Percentiles rank a stretch among this genome's conserved stretches.
phyloP scores from a whole-genome alignment of 2,797 vertebrate genomes.

The Hoplostethus mediterraneus region DNA sequence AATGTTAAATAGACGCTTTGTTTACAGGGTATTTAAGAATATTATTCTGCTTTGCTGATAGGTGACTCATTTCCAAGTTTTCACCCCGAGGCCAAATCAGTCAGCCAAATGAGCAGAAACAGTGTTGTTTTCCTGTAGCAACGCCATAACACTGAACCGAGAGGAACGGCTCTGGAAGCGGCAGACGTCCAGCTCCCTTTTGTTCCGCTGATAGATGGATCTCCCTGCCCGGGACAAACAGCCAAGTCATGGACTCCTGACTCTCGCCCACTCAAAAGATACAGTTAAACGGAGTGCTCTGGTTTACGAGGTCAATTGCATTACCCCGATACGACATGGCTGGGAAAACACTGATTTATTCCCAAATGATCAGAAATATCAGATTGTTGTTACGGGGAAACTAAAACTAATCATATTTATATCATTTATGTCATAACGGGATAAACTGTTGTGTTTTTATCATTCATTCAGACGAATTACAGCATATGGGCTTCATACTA shows the following conservation, averaged over 20 bases:
- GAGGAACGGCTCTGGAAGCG: conserved; percentile 33
- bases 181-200: conserved; percentile 39
- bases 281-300: conserved; percentile 6
- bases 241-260: conserved; percentile 26
- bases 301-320: conserved; percentile 35
- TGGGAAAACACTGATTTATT: conserved; percentile 17
- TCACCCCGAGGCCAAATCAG: conserved; percentile 32
- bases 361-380: conserved; percentile 3
- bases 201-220: conserved; percentile 38
- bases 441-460: neutral
- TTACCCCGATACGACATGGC: conserved; percentile 16
- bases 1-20: conserved; percentile 8
- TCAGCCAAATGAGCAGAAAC: conserved; percentile 28
- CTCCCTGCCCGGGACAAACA: conserved; percentile 44
- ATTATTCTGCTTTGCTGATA: conserved; percentile 27
- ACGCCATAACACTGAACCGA: conserved; percentile 28
- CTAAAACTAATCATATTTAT: neutral
- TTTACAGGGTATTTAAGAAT: conserved; percentile 19
- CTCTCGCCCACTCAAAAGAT: conserved; percentile 25
- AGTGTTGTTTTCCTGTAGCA: conserved; percentile 38
- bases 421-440: neutral
- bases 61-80: conserved; percentile 29
- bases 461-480: neutral
- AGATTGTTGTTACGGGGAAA: neutral
- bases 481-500: conserved; percentile 29